Conservation (phyloP, 2,113 vertebrate species). For the Lagopus muta region DNA sequence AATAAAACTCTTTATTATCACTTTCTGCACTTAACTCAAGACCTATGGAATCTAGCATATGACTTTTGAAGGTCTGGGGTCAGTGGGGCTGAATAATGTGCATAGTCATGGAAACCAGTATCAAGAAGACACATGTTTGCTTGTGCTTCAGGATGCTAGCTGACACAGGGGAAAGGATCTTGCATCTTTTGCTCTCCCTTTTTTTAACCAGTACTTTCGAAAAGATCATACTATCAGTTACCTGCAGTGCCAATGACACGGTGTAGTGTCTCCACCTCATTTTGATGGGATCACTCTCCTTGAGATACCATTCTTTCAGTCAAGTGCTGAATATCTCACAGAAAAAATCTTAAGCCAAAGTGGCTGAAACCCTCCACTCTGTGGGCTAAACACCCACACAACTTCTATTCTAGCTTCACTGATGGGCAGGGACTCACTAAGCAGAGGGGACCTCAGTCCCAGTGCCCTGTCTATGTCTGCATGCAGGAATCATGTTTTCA, state of each 20-base stretch:
- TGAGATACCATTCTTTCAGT: background rate
- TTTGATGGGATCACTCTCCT: background rate
- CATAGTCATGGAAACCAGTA: background rate
- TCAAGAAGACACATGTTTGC: background rate
- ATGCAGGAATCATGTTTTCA: background rate
- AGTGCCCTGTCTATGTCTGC: background rate
- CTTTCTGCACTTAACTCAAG: background rate
- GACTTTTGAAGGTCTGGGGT: background rate
- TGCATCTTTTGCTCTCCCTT: too few relatives aligned
- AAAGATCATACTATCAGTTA: background rate
- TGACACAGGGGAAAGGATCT: fast-evolving
- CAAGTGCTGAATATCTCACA: background rate
- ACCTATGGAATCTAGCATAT: background rate
- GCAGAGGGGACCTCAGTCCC: background rate
- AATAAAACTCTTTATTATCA: background rate
- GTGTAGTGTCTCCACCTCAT: fast-evolving
- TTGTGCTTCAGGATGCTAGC: background rate
- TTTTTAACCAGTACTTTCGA: background rate
- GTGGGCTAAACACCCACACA: background rate
- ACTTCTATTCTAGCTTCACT: background rate
- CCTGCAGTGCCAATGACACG: fast-evolving
- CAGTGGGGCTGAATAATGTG: background rate
- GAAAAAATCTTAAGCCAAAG: background rate
- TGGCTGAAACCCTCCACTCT: background rate
- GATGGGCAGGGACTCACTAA: background rate